phyloP scores from a whole-genome alignment of 2,888 invertebrate species.

The Clanis bilineata region DNA sequence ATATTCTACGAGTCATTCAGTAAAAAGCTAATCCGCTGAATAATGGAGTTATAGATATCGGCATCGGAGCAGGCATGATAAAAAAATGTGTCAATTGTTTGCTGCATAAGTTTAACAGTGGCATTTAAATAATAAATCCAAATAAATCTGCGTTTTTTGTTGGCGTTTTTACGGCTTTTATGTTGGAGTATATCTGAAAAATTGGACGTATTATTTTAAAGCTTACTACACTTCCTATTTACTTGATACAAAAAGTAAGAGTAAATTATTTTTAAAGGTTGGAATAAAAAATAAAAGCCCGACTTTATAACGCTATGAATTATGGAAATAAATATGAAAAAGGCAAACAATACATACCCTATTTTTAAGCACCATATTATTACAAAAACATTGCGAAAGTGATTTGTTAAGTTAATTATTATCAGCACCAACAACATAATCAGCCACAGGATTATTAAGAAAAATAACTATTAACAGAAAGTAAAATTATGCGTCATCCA shows the following conservation, averaged over 20 bases:
- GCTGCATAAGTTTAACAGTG: slow-evolving; percentile 51
- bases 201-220: not conserved
- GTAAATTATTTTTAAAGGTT: not conserved
- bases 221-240: not conserved
- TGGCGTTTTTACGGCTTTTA: slow-evolving; percentile 55
- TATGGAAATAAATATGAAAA: too few species aligned
- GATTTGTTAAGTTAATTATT: too few species aligned
- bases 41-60: slow-evolving; percentile 79
- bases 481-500: too few species aligned
- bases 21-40: slow-evolving; percentile 79
- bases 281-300: not conserved
- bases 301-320: not conserved
- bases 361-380: too few species aligned
- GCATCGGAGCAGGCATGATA: slow-evolving; percentile 63
- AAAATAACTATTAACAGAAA: too few species aligned
- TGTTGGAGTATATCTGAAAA: slow-evolving; percentile 24
- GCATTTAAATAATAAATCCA: slow-evolving; percentile 47
- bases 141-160: slow-evolving; percentile 48
- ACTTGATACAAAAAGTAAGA: not conserved
- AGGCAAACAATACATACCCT: too few species aligned
- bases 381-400: too few species aligned
- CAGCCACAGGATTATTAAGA: too few species aligned
- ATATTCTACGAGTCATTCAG: slow-evolving; percentile 74
- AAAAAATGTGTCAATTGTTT: slow-evolving; percentile 74
- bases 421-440: too few species aligned